Base-by-base conservation (phyloP, 2,888 invertebrate genomes). In the Auanema sp. region DNA sequence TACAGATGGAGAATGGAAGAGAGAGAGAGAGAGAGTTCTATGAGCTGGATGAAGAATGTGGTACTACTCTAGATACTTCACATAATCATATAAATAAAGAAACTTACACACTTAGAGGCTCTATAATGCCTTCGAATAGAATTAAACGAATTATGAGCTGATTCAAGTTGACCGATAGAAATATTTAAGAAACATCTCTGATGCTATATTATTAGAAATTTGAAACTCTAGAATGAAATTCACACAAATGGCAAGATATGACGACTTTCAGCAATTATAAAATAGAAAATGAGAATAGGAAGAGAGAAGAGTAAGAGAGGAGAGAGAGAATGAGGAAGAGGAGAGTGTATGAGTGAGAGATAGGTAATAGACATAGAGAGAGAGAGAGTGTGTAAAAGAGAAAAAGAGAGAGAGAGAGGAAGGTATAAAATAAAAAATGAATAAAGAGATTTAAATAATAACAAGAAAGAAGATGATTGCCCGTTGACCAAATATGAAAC, bases 131-230 rank as follows among this genome's bases (percentile, higher is more conserved):
- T 33, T 3, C 33, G 33, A 33, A 33, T 33, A 33, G 33, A 33
- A 33, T 33, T 33, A 33, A 33, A 33, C 33, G 8, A 33, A 33
- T 33, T 33, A 33, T 33, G 33, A 33, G 33, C 33, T 5, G 33
- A 33, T 33, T 5, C 33, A 33, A 5, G 8, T 33, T 33, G 33
- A 33, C 16, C 4, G 47, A 47, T 47, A 21, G 47, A 47, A 21
- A 47, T 47, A 18, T 18, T 47, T 47, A 47, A 47, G n/a, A 47
- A 47, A 47, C 47, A 47, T 47, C 33, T 33, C 33, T 33, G 33
- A 47, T 47, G 47, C 47, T 47, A 47, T 47, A 21, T 47, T 47
- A 21, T 16, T 47, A 18, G 16, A 18, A 16, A 47, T 47, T 47
- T 47, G 16, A 47, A 16, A 47, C 16, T 47, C 16, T 16, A 18